These are phyloP conservation scores for Himalopsyche phryganea DNA, from an alignment of 1,140 invertebrate species.

Conservation along the genomic window DNA sequence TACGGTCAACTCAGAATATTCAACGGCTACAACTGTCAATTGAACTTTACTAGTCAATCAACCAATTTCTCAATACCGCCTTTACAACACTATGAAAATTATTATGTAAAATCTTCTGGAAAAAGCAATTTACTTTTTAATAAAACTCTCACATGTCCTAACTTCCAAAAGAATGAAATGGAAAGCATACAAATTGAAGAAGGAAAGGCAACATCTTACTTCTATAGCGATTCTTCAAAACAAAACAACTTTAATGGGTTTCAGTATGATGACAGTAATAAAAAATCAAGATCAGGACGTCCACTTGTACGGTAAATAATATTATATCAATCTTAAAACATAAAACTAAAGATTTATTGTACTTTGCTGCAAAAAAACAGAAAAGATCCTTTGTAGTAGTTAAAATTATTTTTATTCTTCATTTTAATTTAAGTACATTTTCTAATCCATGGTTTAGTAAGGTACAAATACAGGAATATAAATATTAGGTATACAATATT, in stretches of 20 bases:
- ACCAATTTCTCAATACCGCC: constrained; percentile 29
- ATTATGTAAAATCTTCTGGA: constrained; percentile 26
- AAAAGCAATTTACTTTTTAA: constrained; percentile 15
- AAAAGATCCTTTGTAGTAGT: too few species aligned
- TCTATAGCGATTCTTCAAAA: constrained; percentile 19
- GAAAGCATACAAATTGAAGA: constrained; percentile 31
- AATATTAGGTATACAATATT: too few species aligned
- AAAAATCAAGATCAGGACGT: constrained; percentile 45
- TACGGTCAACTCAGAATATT: constrained; percentile 64
- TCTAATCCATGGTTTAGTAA: too few species aligned
- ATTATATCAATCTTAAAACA: neutral
- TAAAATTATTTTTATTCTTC: too few species aligned
- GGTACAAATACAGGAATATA: too few species aligned
- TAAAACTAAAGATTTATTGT: too few species aligned
- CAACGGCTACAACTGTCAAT: constrained; percentile 39
- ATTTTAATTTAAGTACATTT: too few species aligned
- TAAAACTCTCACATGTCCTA: constrained; percentile 37
- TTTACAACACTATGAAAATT: constrained; percentile 38
- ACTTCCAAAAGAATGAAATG: constrained; percentile 4
- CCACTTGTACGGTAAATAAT: constrained; percentile 43
- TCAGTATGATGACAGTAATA: constrained; percentile 37
- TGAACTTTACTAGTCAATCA: constrained; percentile 16
- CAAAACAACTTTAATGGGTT: constrained; percentile 2
- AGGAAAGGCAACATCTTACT: constrained; percentile 33
- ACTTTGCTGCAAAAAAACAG: too few species aligned